These are phyloP conservation scores for Myxocyprinus asiaticus DNA, from an alignment of 2,113 vertebrate genomes.

Conservation along the genomic window DNA sequence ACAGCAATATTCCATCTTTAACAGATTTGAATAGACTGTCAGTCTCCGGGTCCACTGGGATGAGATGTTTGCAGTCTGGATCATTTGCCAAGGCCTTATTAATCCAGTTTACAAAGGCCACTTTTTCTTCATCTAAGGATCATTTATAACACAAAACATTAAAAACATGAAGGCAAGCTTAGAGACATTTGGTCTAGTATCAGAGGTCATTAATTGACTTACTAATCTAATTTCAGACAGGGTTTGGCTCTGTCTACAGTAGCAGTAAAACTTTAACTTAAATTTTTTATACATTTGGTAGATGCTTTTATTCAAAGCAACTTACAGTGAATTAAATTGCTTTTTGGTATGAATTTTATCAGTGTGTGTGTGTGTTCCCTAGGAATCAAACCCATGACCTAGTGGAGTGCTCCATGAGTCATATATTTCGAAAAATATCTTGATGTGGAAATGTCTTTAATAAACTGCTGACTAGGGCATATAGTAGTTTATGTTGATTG, in stretches of 20 bases:
- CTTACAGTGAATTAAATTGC: too few species aligned
- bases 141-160: conserved; percentile 26
- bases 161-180: conserved; percentile 8
- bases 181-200: conserved; percentile 18
- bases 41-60: conserved; percentile 88
- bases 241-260: neutral
- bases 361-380: too few species aligned
- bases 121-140: conserved; percentile 92
- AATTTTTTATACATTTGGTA: too few species aligned
- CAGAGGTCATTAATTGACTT: conserved; percentile 26
- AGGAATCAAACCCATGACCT: too few species aligned
- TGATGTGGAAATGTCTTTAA: too few species aligned
- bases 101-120: conserved; percentile 98
- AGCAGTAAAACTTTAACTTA: neutral
- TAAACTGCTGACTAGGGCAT: too few species aligned
- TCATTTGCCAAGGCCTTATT: conserved; percentile 93
- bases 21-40: conserved; percentile 90
- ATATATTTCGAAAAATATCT: too few species aligned
- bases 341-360: too few species aligned
- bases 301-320: too few species aligned
- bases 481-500: too few species aligned
- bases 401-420: too few species aligned
- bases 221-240: neutral
- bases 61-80: conserved; percentile 86
- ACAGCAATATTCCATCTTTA: conserved; percentile 91